A percentile compares a stretch with the other conserved stretches of the same genome.
Evolutionary conservation across 2,888 invertebrate genomes (phyloP).

Genomic region (Pristionchus japonicus): DNA sequence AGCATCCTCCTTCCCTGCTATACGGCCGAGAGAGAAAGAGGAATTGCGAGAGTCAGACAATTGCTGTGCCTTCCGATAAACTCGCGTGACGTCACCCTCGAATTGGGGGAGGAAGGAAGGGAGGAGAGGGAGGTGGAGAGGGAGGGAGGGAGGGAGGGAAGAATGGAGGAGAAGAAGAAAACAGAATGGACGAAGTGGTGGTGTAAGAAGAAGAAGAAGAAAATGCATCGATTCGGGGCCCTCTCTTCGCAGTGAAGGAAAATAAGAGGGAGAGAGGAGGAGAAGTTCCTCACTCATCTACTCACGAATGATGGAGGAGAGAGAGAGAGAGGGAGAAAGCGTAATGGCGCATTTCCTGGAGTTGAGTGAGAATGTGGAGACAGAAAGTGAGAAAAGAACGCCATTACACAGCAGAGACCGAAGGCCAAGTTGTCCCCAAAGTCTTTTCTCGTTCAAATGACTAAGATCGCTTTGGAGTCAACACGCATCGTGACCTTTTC

Average conservation of each 20-base stretch:
- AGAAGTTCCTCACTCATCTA: conserved; percentile 13
- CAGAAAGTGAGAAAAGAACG: neutral
- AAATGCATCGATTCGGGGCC: conserved; percentile 36
- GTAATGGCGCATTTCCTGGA: neutral
- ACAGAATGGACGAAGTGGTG: conserved; percentile 40
- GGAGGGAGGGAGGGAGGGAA: neutral
- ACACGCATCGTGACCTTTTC: neutral
- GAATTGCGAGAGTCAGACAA: too few relatives aligned
- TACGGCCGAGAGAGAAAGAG: too few relatives aligned
- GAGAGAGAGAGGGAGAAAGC: neutral
- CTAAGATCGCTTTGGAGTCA: neutral
- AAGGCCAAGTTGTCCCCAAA: neutral
- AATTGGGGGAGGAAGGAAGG: neutral
- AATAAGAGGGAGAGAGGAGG: neutral
- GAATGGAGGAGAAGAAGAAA: conserved; percentile 19
- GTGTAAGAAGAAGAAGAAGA: conserved; percentile 30
- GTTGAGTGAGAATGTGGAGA: neutral
- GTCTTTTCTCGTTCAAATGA: neutral
- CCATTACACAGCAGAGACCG: neutral
- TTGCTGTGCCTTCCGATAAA: conserved; percentile 29
- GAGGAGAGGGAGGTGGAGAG: neutral
- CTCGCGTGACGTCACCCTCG: neutral
- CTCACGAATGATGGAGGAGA: conserved; percentile 9
- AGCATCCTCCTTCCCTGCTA: neutral
- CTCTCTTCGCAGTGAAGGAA: conserved; percentile 1